phyloP scores from a whole-genome alignment of 2,888 invertebrate genomes.

The Acrobasis repandana region DNA sequence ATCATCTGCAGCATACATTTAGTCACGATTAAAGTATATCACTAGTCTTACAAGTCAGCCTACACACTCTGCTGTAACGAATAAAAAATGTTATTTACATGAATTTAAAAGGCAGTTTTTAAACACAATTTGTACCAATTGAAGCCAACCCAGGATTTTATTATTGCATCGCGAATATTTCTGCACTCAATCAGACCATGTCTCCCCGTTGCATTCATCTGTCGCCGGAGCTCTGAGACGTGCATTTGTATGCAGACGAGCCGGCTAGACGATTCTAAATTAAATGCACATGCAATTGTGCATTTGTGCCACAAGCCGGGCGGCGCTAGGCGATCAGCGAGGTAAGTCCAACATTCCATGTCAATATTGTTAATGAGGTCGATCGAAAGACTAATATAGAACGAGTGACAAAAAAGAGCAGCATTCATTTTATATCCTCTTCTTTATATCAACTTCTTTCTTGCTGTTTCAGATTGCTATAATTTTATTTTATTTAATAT shows the following conservation, averaged over 20 bases:
- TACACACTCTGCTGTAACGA: too few species aligned
- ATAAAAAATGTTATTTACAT: too few species aligned
- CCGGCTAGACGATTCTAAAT: conserved; percentile 15
- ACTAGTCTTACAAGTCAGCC: too few species aligned
- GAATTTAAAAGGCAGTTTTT: not conserved
- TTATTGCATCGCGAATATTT: not conserved
- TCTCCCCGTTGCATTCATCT: not conserved
- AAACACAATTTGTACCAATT: not conserved
- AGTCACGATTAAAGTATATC: too few species aligned
- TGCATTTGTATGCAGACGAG: conserved; percentile 13
- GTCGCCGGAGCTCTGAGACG: not conserved
- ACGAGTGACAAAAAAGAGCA: too few species aligned
- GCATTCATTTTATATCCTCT: too few species aligned
- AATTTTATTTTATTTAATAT: too few species aligned
- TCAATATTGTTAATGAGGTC: not conserved
- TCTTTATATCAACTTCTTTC: too few species aligned
- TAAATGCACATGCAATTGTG: conserved; percentile 17
- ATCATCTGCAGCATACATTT: too few species aligned
- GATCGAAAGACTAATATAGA: too few species aligned
- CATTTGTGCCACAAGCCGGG: conserved; percentile 10
- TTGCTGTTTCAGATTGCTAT: too few species aligned
- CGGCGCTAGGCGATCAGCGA: not conserved
- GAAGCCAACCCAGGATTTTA: not conserved
- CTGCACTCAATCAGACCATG: not conserved
- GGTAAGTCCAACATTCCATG: conserved; percentile 1